Evolutionary conservation across 2,888 invertebrate species (phyloP).

Genomic region (Hofmannophila pseudospretella): DNA sequence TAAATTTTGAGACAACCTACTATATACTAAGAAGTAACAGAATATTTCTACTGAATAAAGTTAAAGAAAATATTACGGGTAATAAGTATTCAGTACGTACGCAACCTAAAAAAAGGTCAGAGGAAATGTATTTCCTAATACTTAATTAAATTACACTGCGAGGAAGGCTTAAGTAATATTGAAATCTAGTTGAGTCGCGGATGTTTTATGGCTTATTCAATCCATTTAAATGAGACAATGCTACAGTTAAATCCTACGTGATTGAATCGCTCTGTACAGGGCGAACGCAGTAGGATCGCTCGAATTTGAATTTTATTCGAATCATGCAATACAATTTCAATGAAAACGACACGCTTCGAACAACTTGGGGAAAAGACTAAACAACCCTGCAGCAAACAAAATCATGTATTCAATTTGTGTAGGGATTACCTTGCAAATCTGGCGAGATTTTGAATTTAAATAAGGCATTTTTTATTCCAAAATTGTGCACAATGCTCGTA

Average conservation of each 20-base stretch:
- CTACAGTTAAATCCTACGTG: constrained; percentile 53
- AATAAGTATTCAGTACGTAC: not conserved
- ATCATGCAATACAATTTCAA: constrained; percentile 48
- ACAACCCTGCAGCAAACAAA: constrained; percentile 48
- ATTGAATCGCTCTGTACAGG: constrained; percentile 54
- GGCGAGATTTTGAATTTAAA: constrained; percentile 10
- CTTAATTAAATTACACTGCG: constrained; percentile 7
- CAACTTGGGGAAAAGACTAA: constrained; percentile 39
- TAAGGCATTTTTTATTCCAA: not conserved
- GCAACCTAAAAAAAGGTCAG: not conserved
- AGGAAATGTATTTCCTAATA: constrained; percentile 1
- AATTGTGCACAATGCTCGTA: not conserved
- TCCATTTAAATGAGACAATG: constrained; percentile 54
- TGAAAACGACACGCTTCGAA: constrained; percentile 57
- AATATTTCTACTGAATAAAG: no score
- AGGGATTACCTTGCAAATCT: constrained; percentile 39
- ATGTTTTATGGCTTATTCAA: constrained; percentile 38
- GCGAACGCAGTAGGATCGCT: constrained; percentile 28
- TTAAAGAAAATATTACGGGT: not conserved
- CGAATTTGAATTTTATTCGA: constrained; percentile 64
- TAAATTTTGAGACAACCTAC: no score
- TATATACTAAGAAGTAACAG: no score
- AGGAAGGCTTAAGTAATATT: constrained; percentile 12
- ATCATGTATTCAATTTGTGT: constrained; percentile 66
- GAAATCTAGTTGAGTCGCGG: constrained; percentile 22